phyloP scores from a whole-genome alignment of 2,888 invertebrate species.

The Meganola albula region DNA sequence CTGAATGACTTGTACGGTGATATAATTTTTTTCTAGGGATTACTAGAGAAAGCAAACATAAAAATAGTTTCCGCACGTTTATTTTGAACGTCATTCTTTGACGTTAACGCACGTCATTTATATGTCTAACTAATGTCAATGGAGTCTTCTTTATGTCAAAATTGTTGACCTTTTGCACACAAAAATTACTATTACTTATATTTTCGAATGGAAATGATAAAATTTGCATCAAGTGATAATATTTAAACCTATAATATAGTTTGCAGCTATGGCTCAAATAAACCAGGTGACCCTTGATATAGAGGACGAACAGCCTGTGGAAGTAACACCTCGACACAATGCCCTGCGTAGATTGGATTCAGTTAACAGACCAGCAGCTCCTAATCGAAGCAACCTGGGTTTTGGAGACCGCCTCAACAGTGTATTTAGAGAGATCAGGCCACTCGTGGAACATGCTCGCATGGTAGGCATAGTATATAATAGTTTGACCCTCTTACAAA shows the following conservation, averaged over 20 bases:
- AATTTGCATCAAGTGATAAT: conserved; percentile 20
- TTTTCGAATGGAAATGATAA: conserved; percentile 30
- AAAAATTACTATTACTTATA: too few species aligned
- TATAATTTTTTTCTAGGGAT: too few species aligned
- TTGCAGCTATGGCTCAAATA: conserved; percentile 53
- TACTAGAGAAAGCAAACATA: too few species aligned
- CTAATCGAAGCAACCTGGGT: conserved; percentile 55
- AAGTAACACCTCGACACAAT: conserved; percentile 46
- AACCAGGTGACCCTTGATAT: conserved; percentile 67
- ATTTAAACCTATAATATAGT: too few species aligned
- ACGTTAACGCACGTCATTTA: too few species aligned
- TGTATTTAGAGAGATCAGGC: conserved; percentile 80
- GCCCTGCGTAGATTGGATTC: conserved; percentile 54
- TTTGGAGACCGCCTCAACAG: conserved; percentile 64
- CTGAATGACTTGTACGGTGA: too few species aligned
- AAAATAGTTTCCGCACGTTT: too few species aligned
- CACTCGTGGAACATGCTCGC: conserved; percentile 80
- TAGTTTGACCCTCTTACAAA: not conserved
- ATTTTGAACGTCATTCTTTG: too few species aligned
- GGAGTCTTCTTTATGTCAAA: too few species aligned
- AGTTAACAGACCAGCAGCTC: conserved; percentile 43
- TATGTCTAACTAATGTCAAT: too few species aligned
- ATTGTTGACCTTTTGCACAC: conserved; percentile 29
- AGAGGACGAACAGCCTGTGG: conserved; percentile 52
- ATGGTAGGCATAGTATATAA: conserved; percentile 50